Conservation (phyloP, 2,888 invertebrate species). For the Dicyrtomina minuta region DNA sequence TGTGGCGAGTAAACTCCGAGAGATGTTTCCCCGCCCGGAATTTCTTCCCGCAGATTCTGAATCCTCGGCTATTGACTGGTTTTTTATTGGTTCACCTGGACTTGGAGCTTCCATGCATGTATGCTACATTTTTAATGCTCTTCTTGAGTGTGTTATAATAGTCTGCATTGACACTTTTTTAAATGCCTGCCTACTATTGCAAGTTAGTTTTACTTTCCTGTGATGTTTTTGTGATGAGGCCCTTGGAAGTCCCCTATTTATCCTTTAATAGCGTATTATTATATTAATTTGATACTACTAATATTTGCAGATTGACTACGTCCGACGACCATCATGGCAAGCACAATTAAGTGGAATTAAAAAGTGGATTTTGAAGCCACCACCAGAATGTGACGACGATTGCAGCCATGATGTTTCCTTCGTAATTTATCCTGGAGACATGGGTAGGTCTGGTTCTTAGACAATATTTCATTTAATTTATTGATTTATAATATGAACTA, state of each 20-base stretch:
- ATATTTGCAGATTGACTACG: conserved; percentile 86
- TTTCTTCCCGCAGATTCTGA: conserved; percentile 88
- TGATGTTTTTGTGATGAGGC: background rate
- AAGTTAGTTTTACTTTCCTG: background rate
- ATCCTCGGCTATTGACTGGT: conserved; percentile 82
- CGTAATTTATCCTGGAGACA: conserved; percentile 81
- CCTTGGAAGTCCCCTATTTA: too few relatives aligned
- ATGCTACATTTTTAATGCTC: conserved; percentile 45
- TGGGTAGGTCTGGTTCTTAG: conserved; percentile 63
- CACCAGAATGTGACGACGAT: conserved; percentile 79
- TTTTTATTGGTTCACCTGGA: conserved; percentile 82
- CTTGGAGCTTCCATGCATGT: conserved; percentile 90
- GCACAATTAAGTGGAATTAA: conserved; percentile 84
- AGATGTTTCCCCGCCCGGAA: conserved; percentile 76
- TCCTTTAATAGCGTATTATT: too few relatives aligned
- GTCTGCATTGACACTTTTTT: background rate
- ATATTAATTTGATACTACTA: too few relatives aligned
- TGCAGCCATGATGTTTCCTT: conserved; percentile 71
- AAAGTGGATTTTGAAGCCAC: conserved; percentile 80
- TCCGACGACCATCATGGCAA: conserved; percentile 89
- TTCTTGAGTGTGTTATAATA: background rate
- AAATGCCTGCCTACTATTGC: background rate
- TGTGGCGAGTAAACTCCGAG: conserved; percentile 70
- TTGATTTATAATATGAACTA: background rate
- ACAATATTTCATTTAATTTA: background rate